Conservation (phyloP, 2,113 vertebrate genomes). For the Sorex araneus region DNA sequence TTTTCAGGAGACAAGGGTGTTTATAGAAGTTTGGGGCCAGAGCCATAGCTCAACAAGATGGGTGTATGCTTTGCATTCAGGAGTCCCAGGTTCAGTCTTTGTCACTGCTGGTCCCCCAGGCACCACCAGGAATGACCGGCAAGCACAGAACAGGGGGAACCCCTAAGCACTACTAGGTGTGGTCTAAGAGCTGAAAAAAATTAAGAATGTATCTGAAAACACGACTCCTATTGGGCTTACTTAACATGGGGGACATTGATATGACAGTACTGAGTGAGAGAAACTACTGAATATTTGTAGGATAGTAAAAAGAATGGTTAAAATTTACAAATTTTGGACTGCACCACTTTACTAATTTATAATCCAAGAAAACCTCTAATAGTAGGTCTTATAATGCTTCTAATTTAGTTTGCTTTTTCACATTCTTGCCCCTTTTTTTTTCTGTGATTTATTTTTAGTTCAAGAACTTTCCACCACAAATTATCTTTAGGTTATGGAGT, state of each 20-base stretch:
- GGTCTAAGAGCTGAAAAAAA: neutral
- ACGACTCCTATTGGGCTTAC: neutral
- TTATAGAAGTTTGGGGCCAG: conserved; percentile 22
- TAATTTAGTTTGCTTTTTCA: conserved; percentile 31
- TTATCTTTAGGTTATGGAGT: conserved; percentile 31
- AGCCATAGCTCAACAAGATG: no score
- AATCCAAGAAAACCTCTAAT: neutral
- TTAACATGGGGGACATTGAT: neutral
- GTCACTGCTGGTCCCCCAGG: no score
- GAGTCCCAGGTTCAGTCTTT: no score
- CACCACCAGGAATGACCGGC: no score
- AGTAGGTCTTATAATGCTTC: neutral
- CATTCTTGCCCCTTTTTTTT: conserved; percentile 17
- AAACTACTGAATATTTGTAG: neutral
- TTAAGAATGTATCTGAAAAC: neutral
- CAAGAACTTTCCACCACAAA: conserved; percentile 50
- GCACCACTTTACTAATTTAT: conserved; percentile 5
- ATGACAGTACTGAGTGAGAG: neutral
- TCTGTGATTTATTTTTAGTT: conserved; percentile 71
- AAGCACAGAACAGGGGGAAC: no score
- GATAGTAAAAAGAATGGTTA: neutral
- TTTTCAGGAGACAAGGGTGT: neutral
- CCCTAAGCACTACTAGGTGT: no score
- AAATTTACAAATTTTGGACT: neutral
- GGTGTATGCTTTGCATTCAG: no score